Conservation (phyloP, 2,797 vertebrate species). For the Eulemur albifrons region DNA sequence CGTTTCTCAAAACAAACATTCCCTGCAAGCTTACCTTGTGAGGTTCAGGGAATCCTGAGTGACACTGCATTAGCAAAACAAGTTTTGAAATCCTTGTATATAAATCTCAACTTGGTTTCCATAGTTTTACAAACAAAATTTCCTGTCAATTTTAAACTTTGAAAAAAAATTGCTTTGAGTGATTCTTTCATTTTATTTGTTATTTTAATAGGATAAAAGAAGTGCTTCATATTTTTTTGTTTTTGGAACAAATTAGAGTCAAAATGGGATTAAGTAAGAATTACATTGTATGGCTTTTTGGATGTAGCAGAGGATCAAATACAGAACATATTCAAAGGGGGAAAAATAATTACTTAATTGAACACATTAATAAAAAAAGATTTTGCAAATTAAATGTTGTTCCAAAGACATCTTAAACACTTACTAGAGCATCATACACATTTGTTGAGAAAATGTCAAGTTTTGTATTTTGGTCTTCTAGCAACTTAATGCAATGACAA, state of each 20-base stretch:
- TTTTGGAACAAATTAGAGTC: slow-evolving; percentile 23
- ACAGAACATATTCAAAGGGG: not conserved
- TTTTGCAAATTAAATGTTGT: slow-evolving; percentile 29
- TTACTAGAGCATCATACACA: slow-evolving; percentile 16
- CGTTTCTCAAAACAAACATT: slow-evolving; percentile 27
- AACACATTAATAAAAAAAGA: slow-evolving; percentile 45
- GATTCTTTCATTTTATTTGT: slow-evolving; percentile 26
- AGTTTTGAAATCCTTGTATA: slow-evolving; percentile 19
- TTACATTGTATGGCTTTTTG: slow-evolving; percentile 13
- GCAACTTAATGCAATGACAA: slow-evolving; percentile 8
- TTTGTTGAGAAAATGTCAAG: slow-evolving; percentile 10
- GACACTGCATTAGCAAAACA: slow-evolving; percentile 36
- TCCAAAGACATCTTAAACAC: slow-evolving; percentile 25
- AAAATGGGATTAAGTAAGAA: slow-evolving; percentile 40
- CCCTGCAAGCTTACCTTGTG: not conserved
- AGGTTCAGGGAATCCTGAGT: slow-evolving; percentile 3
- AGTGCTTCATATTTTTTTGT: not conserved
- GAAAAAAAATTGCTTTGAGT: not conserved
- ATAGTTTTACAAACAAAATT: slow-evolving; percentile 61
- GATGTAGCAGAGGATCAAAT: slow-evolving; percentile 39
- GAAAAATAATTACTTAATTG: slow-evolving; percentile 18
- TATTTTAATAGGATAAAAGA: slow-evolving; percentile 51
- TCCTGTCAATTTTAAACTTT: slow-evolving; percentile 52
- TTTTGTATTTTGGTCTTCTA: slow-evolving; percentile 50
- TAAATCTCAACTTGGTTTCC: slow-evolving; percentile 44